Conservation (phyloP, 2,113 vertebrate species). For the Heterotis niloticus region DNA sequence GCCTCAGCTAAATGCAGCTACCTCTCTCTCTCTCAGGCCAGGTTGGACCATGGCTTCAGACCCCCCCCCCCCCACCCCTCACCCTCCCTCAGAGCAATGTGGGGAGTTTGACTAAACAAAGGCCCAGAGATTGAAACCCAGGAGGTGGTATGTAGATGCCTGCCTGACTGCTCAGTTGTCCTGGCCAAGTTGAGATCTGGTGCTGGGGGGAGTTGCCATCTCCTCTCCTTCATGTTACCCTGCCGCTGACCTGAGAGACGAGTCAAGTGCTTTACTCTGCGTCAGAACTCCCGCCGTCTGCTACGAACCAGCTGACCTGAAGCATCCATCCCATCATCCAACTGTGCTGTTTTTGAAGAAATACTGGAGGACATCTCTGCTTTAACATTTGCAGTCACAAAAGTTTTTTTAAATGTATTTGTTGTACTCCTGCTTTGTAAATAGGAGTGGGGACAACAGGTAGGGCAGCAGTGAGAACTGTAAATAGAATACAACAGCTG, state of each 20-base stretch:
- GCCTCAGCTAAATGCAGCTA: not conserved
- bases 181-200: not conserved
- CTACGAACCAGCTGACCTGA: not conserved
- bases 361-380: too few relatives aligned
- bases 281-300: not conserved
- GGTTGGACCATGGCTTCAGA: not conserved
- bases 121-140: not conserved
- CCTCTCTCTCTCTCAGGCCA: not conserved
- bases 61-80: too few relatives aligned
- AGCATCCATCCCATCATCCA: not conserved
- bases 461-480: too few relatives aligned
- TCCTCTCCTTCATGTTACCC: slow-evolving; percentile 1
- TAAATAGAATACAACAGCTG: too few relatives aligned
- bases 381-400: too few relatives aligned
- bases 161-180: too few relatives aligned
- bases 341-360: not conserved
- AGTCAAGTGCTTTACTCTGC: not conserved
- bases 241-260: not conserved
- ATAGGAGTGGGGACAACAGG: too few relatives aligned
- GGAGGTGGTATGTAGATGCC: not conserved
- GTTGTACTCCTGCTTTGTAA: too few relatives aligned
- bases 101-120: not conserved
- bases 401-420: too few relatives aligned
- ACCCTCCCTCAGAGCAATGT: not conserved
- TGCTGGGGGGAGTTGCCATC: not conserved